Evolutionary conservation across 2,113 vertebrate genomes (phyloP).

Genomic region (Anguilla japonica): DNA sequence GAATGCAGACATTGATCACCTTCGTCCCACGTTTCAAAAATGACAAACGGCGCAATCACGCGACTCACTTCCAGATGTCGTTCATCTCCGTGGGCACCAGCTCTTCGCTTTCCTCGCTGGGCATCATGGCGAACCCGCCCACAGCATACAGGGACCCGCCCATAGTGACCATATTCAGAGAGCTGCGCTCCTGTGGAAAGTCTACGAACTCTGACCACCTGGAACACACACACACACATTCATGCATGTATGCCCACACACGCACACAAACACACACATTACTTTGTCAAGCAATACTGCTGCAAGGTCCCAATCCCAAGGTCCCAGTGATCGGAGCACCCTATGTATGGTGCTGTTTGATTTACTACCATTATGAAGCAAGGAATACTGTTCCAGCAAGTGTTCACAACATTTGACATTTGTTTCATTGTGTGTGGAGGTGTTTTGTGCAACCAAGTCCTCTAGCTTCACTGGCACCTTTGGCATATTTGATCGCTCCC

Average conservation of each 20-base stretch:
- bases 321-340: no score
- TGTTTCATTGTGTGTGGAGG: no score
- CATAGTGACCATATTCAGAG: conserved; percentile 80
- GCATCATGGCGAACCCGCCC: conserved; percentile 88
- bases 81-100: conserved; percentile 90
- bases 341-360: no score
- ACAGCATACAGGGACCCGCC: conserved; percentile 81
- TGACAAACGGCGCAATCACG: neutral
- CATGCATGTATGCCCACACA: conserved; percentile 7
- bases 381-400: neutral
- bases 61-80: conserved; percentile 88
- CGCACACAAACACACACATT: neutral
- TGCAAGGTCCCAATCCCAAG: neutral
- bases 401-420: neutral
- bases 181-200: conserved; percentile 94
- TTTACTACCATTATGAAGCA: no score
- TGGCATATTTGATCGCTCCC: neutral
- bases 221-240: accelerated
- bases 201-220: conserved; percentile 89
- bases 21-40: neutral
- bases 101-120: conserved; percentile 80
- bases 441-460: neutral
- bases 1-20: neutral
- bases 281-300: no score
- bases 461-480: neutral